phyloP scores from a whole-genome alignment of 2,113 vertebrate species.

The Lathamus discolor region DNA sequence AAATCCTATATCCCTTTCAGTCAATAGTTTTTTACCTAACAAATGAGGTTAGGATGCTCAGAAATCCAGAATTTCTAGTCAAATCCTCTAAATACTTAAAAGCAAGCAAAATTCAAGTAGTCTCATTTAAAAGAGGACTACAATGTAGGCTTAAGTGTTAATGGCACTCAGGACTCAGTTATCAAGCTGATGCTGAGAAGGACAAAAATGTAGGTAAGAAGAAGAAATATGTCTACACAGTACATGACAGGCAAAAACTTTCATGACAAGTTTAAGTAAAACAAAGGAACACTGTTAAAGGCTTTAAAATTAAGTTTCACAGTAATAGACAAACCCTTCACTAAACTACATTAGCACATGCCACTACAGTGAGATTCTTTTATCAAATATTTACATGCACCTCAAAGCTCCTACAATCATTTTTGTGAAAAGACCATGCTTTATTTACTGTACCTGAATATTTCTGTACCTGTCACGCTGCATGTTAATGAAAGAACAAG shows the following conservation, averaged over 20 bases:
- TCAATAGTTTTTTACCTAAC: background rate
- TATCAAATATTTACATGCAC: conserved; percentile 55
- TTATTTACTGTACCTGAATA: conserved; percentile 80
- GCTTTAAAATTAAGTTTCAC: background rate
- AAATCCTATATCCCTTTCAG: background rate
- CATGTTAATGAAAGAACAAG: conserved; percentile 83
- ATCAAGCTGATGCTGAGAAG: background rate
- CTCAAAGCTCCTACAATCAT: conserved; percentile 43
- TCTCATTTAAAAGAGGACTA: background rate
- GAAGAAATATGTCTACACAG: background rate
- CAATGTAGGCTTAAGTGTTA: background rate
- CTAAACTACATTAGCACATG: conserved; percentile 15
- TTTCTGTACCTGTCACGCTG: conserved; percentile 86
- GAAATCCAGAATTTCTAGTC: background rate
- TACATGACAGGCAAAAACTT: background rate
- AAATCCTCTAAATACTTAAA: background rate
- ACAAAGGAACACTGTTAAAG: background rate
- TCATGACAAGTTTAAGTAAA: background rate
- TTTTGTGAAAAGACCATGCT: conserved; percentile 49
- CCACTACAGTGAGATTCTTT: conserved; percentile 2
- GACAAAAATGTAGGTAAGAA: background rate
- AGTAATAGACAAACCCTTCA: background rate
- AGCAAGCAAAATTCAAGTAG: background rate
- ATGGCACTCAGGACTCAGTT: background rate
- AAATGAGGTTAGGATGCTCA: background rate